These are phyloP conservation scores for Aselliscus stoliczkanus DNA, from an alignment of 2,797 vertebrate genomes.

Conservation along the genomic window DNA sequence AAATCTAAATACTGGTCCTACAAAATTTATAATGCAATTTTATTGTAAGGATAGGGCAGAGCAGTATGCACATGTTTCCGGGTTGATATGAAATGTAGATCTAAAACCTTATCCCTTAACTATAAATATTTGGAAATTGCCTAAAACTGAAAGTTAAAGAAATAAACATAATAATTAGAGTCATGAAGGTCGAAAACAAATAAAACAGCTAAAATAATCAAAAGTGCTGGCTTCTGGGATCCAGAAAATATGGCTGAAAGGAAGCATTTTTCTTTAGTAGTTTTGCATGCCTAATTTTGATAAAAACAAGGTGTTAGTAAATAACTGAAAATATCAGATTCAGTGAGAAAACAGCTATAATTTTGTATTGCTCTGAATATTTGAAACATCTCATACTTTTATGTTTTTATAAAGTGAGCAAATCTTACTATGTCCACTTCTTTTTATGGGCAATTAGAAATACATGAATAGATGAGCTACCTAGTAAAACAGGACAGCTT, in stretches of 20 bases:
- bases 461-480: neutral
- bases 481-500: neutral
- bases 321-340: neutral
- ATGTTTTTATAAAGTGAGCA: neutral
- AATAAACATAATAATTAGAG: neutral
- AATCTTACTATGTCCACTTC: neutral
- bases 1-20: neutral
- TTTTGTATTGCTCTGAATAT: neutral
- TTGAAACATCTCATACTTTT: neutral
- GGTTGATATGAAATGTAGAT: neutral
- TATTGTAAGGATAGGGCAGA: neutral
- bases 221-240: neutral
- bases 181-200: neutral
- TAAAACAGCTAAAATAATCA: neutral
- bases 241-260: neutral
- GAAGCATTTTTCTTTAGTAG: neutral
- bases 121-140: neutral
- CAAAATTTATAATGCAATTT: neutral
- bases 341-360: neutral
- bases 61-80: neutral
- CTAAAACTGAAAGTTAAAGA: neutral
- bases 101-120: neutral
- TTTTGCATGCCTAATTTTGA: neutral
- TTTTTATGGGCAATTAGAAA: neutral
- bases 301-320: neutral